These are phyloP conservation scores for Gastracanthus pulcherrimus DNA, from an alignment of 2,888 invertebrate species.

Conservation along the genomic window DNA sequence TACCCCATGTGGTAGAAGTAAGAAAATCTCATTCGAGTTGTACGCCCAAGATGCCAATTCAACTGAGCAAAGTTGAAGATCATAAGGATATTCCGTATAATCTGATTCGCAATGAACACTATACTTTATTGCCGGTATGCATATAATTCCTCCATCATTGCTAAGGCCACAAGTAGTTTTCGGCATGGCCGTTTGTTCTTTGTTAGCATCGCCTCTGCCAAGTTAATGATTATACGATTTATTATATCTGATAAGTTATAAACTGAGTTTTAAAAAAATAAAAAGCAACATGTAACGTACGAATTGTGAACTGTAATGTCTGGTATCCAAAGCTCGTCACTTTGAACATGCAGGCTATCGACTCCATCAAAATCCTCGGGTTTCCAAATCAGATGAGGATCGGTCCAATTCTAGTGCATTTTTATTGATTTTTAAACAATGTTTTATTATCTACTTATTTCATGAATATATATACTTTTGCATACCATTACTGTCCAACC, in stretches of 20 bases:
- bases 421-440: not conserved
- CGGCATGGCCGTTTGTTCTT: constrained; percentile 55
- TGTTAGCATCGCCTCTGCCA: constrained; percentile 50
- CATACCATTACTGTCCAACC: constrained; percentile 68
- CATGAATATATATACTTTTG: constrained; percentile 22
- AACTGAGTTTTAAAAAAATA: not conserved
- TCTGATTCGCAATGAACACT: constrained; percentile 80
- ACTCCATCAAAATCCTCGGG: constrained; percentile 83
- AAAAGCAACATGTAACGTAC: constrained; percentile 76
- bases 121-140: constrained; percentile 80
- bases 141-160: constrained; percentile 80
- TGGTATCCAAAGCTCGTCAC: constrained; percentile 86
- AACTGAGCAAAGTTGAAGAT: constrained; percentile 82
- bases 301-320: constrained; percentile 86
- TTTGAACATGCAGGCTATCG: constrained; percentile 80
- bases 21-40: constrained; percentile 81
- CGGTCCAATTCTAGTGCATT: constrained; percentile 80
- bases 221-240: not conserved
- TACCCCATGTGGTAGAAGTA: constrained; percentile 58
- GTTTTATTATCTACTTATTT: not conserved
- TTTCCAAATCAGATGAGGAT: constrained; percentile 86
- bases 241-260: not conserved
- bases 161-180: constrained; percentile 78
- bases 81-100: constrained; percentile 83
- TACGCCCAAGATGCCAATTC: constrained; percentile 84